Evolutionary conservation across 2,113 vertebrate species (phyloP).

Genomic region (Scomber colias): DNA sequence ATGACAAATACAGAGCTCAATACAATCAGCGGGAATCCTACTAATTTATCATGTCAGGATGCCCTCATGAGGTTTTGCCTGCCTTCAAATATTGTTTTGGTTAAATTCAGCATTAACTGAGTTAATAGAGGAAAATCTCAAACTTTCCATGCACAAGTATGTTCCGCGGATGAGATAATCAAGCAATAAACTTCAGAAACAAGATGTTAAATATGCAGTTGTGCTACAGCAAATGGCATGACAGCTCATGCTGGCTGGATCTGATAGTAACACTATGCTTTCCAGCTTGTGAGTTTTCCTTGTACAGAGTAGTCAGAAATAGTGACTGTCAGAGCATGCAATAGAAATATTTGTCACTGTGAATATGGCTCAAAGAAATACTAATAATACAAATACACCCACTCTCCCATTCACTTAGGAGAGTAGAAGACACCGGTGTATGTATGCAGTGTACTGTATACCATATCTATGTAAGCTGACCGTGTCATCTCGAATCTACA

Average conservation of each 20-base stretch:
- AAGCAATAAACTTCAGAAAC: not conserved
- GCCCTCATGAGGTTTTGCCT: not conserved
- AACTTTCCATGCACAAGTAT: not conserved
- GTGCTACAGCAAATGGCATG: not conserved
- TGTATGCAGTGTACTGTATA: too few species aligned
- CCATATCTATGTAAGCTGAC: too few species aligned
- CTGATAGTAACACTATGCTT: not conserved
- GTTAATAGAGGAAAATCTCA: not conserved
- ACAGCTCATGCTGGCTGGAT: not conserved
- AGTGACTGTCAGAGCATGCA: not conserved
- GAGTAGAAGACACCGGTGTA: too few species aligned
- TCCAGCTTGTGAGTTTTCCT: slow-evolving; percentile 1
- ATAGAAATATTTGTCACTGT: not conserved
- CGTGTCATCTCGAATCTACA: too few species aligned
- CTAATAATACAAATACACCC: not conserved
- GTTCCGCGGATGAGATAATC: not conserved
- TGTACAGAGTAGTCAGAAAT: not conserved
- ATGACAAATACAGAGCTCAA: not conserved
- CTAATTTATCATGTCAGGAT: slow-evolving; percentile 13
- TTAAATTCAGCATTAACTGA: not conserved
- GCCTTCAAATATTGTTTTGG: slow-evolving; percentile 4
- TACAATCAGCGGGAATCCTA: not conserved
- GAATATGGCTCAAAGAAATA: not conserved
- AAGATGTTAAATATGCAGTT: not conserved
- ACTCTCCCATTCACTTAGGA: too few species aligned